phyloP scores from a whole-genome alignment of 2,113 vertebrate species.

The Megaceryle maxima region DNA sequence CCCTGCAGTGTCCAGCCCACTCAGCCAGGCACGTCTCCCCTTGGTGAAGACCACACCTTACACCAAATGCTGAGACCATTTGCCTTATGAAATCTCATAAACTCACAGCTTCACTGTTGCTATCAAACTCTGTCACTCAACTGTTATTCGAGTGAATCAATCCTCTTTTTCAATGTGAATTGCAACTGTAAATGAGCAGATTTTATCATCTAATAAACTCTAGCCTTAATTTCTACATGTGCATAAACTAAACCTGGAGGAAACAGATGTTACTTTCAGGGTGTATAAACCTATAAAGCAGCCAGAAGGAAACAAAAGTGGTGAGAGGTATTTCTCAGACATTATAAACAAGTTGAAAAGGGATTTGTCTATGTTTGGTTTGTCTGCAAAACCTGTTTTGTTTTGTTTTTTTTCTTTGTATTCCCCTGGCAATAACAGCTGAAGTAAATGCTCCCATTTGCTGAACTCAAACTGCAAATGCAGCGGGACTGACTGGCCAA shows the following conservation, averaged over 20 bases:
- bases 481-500: not conserved
- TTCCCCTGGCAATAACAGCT: not conserved
- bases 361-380: not conserved
- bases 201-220: not conserved
- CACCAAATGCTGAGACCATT: not conserved
- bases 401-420: not conserved
- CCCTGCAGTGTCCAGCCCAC: not conserved
- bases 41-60: fast-evolving
- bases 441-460: not conserved
- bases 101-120: not conserved
- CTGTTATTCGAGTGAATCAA: not conserved
- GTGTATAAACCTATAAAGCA: not conserved
- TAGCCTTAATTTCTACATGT: not conserved
- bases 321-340: not conserved
- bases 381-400: not conserved
- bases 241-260: not conserved
- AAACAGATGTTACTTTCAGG: not conserved
- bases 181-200: not conserved
- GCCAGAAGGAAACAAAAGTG: not conserved
- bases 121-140: not conserved
- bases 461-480: not conserved
- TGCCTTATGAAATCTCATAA: not conserved
- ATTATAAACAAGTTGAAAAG: not conserved
- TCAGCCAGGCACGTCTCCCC: not conserved
- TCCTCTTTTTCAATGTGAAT: not conserved